These are phyloP conservation scores for Diploptera punctata DNA, from an alignment of 2,888 invertebrate species.

Conservation along the genomic window DNA sequence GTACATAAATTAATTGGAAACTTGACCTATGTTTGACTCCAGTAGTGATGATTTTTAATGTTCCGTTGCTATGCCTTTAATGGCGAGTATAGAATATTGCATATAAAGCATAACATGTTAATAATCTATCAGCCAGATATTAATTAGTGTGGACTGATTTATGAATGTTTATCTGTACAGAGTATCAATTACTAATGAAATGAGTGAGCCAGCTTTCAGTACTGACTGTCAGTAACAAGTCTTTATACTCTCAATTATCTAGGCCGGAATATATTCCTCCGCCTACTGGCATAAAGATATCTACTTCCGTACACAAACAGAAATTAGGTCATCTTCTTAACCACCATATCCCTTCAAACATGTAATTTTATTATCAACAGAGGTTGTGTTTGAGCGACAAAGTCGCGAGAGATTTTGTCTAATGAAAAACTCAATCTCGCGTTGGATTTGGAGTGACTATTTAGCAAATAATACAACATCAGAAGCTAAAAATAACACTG, in stretches of 20 bases:
- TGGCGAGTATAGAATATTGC: background rate
- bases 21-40: background rate
- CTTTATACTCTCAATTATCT: background rate
- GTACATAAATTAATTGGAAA: background rate
- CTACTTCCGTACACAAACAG: background rate
- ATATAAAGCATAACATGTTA: no score
- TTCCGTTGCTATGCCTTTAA: background rate
- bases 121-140: no score
- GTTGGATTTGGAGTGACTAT: no score
- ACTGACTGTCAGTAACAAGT: background rate
- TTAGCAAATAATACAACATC: no score
- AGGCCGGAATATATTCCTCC: background rate
- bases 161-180: background rate
- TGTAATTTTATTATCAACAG: no score
- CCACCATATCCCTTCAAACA: no score
- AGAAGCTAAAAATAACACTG: no score
- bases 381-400: no score
- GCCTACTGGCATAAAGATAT: background rate
- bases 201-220: background rate
- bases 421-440: no score
- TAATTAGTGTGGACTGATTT: background rate
- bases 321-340: background rate
- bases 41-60: background rate
- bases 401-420: no score
- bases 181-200: no score